Evolutionary conservation across 2,113 vertebrate genomes (phyloP).

Genomic region (Romanogobio albipinnatus): DNA sequence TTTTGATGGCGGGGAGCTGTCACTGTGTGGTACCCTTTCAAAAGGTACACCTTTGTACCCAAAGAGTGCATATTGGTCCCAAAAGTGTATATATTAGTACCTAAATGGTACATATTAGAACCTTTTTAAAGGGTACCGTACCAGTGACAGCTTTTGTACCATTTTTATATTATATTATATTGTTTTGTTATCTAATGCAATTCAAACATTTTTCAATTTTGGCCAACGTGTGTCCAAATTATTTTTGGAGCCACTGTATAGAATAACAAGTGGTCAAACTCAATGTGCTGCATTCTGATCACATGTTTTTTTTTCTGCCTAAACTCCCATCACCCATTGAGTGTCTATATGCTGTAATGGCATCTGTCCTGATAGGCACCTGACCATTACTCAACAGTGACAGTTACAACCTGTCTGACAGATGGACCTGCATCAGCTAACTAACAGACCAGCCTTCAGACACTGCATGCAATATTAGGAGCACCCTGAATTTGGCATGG

Average conservation of each 20-base stretch:
- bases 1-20: too few relatives aligned
- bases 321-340: background rate
- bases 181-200: background rate
- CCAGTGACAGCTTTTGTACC: too few relatives aligned
- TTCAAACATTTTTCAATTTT: background rate
- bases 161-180: background rate
- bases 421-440: constrained; percentile 31
- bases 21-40: too few relatives aligned
- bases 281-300: background rate
- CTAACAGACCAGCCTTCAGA: constrained; percentile 3
- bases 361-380: constrained; percentile 10
- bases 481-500: background rate
- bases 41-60: too few relatives aligned
- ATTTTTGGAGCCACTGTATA: background rate
- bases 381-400: constrained; percentile 36
- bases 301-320: constrained; percentile 16
- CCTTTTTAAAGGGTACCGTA: too few relatives aligned
- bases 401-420: constrained; percentile 34
- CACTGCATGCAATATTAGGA: background rate
- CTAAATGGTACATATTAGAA: too few relatives aligned
- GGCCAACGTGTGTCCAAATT: background rate
- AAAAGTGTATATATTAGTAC: too few relatives aligned
- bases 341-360: background rate
- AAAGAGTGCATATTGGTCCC: too few relatives aligned
- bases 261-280: background rate